Evolutionary conservation across 2,888 invertebrate genomes (phyloP).

Genomic region (Pyrrhosoma nymphula): DNA sequence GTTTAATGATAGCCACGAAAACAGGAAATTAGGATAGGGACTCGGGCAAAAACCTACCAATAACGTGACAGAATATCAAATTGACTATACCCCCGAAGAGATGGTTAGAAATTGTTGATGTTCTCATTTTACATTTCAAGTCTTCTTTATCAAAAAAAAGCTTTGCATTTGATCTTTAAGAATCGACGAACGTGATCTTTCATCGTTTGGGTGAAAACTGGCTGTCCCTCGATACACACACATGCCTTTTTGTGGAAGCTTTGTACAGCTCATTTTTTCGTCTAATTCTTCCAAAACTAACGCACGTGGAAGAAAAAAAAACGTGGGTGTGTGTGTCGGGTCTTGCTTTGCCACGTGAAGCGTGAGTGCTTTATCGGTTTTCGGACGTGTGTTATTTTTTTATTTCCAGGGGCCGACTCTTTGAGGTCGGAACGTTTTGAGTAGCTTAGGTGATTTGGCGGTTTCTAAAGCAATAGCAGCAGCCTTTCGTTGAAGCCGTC

Average conservation of each 20-base stretch:
- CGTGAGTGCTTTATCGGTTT: conserved; percentile 32
- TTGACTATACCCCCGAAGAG: too few species aligned
- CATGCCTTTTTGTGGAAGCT: not conserved
- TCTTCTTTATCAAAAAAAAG: not conserved
- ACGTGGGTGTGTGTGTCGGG: not conserved
- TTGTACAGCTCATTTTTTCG: not conserved
- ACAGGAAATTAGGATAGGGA: too few species aligned
- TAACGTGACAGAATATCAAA: too few species aligned
- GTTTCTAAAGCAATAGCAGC: conserved; percentile 22
- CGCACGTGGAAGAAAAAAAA: not conserved
- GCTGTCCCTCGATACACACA: not conserved
- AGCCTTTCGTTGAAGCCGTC: conserved; percentile 6
- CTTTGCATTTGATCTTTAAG: not conserved
- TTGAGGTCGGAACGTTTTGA: conserved; percentile 10
- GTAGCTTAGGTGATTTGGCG: conserved; percentile 39
- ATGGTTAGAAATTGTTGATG: not conserved
- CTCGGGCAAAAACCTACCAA: too few species aligned
- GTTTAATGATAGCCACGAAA: too few species aligned
- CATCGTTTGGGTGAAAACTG: not conserved
- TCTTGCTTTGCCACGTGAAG: not conserved
- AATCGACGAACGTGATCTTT: not conserved
- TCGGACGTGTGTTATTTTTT: not conserved
- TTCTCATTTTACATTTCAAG: not conserved
- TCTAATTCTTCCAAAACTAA: not conserved
- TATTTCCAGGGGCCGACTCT: not conserved